phyloP scores from a whole-genome alignment of 2,113 vertebrate species.

The Podarcis cretensis region DNA sequence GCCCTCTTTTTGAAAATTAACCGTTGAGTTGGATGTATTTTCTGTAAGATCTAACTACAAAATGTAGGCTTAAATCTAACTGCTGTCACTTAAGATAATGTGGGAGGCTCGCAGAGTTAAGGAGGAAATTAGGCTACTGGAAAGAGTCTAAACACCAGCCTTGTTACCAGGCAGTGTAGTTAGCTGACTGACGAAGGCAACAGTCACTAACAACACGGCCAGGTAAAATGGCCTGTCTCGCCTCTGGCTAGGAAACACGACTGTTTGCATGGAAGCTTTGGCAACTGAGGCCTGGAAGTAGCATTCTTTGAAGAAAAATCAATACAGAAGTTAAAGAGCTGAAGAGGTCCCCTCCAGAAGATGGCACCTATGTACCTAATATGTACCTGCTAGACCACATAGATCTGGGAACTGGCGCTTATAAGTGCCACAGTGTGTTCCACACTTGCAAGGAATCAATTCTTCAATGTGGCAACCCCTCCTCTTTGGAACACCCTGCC shows the following conservation, averaged over 20 bases:
- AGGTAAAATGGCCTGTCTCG: slow-evolving; percentile 77
- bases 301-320: not conserved
- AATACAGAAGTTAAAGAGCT: fast-evolving
- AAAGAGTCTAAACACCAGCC: slow-evolving; percentile 63
- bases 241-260: not conserved
- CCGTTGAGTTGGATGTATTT: not conserved
- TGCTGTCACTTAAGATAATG: not conserved
- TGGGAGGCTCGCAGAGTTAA: not conserved
- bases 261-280: fast-evolving
- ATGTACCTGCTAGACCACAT: no score
- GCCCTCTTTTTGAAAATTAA: not conserved
- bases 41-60: no score
- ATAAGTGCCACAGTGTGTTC: no score
- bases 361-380: not conserved
- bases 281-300: not conserved
- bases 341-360: not conserved
- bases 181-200: slow-evolving; percentile 86
- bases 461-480: no score
- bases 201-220: slow-evolving; percentile 94
- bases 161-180: slow-evolving; percentile 91
- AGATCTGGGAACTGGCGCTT: no score
- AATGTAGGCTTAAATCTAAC: not conserved
- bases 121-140: fast-evolving
- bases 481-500: no score
- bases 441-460: no score